These are phyloP conservation scores for Heterodera schachtii DNA, from an alignment of 1,140 invertebrate species.

Conservation along the genomic window DNA sequence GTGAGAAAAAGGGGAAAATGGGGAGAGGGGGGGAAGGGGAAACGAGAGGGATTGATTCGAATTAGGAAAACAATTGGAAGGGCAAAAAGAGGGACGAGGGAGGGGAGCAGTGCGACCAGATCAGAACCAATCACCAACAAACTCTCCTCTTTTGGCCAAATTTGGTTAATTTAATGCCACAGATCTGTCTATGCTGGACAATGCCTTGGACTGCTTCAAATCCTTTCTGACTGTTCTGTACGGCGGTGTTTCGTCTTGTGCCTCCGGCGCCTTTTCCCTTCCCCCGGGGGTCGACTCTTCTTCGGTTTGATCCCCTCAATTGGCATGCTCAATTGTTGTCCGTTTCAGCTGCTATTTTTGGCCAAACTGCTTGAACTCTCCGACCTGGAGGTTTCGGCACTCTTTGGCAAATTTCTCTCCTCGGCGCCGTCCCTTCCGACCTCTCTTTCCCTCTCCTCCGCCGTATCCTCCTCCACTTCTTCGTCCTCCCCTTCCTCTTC, in stretches of 20 bases:
- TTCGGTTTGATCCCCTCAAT: not conserved
- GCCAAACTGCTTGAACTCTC: slow-evolving; percentile 45
- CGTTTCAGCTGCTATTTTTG: slow-evolving; percentile 47
- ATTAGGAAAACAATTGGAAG: not conserved
- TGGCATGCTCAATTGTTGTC: not conserved
- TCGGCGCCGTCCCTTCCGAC: not conserved
- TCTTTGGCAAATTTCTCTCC: slow-evolving; percentile 14
- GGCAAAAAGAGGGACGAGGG: no score
- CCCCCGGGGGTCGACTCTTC: not conserved
- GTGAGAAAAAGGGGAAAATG: not conserved
- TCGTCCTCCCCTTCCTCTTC: not conserved
- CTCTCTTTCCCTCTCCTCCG: not conserved
- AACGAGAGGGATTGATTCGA: not conserved
- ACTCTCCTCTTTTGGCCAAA: no score
- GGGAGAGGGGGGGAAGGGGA: no score
- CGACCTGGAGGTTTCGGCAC: slow-evolving; percentile 34
- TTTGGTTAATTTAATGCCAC: not conserved
- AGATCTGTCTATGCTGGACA: slow-evolving; percentile 42
- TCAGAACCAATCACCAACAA: no score
- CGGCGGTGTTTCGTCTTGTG: slow-evolving; percentile 38
- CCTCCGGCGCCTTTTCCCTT: slow-evolving; percentile 7
- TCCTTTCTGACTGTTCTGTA: slow-evolving; percentile 47
- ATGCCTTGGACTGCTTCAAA: slow-evolving; percentile 47
- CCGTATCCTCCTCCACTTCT: slow-evolving; percentile 1
- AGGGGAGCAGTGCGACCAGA: no score